Conservation (phyloP, 2,888 invertebrate species). For the Drosophila dives region DNA sequence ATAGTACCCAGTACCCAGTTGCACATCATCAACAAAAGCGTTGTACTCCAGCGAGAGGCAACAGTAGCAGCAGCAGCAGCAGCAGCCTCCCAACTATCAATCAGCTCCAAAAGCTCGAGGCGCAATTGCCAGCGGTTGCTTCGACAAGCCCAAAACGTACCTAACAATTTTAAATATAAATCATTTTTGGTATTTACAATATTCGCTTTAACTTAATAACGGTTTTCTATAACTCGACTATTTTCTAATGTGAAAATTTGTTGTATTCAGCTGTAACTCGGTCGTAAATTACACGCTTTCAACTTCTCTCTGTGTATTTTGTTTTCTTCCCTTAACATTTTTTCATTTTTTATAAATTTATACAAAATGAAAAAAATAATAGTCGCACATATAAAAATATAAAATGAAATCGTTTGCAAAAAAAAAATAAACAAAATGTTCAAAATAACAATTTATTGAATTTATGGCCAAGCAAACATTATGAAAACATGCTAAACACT, state of each 20-base stretch:
- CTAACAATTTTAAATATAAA: not conserved
- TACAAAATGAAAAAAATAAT: conserved; percentile 9
- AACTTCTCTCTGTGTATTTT: conserved; percentile 15
- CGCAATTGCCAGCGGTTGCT: conserved; percentile 15
- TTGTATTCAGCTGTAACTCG: conserved; percentile 53
- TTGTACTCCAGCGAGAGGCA: conserved; percentile 12
- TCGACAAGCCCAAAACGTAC: conserved; percentile 11
- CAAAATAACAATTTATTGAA: conserved; percentile 5
- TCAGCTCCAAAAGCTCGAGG: conserved; percentile 10
- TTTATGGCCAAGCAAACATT: conserved; percentile 1
- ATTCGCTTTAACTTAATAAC: conserved; percentile 13
- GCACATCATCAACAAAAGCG: conserved; percentile 14
- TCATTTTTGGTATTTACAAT: not conserved
- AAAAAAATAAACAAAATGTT: not conserved
- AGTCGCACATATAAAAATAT: not conserved
- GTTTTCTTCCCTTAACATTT: conserved; percentile 10
- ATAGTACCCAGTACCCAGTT: conserved; percentile 20
- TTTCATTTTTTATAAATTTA: not conserved
- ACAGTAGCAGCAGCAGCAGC: not conserved
- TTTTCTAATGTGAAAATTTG: conserved; percentile 15
- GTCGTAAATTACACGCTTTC: conserved; percentile 53
- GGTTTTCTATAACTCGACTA: conserved; percentile 21
- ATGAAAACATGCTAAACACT: not conserved
- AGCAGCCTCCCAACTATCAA: not conserved
- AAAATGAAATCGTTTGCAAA: conserved; percentile 33